Evolutionary conservation across 2,888 invertebrate species (phyloP).

Genomic region (Apodemia hepburni): DNA sequence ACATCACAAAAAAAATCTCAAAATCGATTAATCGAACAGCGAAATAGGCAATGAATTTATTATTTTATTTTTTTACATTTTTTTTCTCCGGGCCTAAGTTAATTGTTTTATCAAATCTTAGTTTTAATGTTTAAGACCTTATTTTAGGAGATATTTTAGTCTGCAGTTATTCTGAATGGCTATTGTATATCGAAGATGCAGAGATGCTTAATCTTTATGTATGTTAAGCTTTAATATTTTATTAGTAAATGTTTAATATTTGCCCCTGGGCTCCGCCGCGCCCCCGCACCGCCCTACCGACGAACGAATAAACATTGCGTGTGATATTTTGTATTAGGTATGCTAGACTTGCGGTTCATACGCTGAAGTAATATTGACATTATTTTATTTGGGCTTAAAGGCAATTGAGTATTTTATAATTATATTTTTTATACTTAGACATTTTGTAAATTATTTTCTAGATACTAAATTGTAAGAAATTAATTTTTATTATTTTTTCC

Average conservation of each 20-base stretch:
- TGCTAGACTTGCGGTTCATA: slow-evolving; percentile 65
- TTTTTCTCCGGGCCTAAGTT: slow-evolving; percentile 71
- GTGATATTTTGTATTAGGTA: slow-evolving; percentile 73
- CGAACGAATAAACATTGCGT: slow-evolving; percentile 56
- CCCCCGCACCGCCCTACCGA: slow-evolving; percentile 36
- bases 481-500: slow-evolving; percentile 23
- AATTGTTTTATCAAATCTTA: slow-evolving; percentile 61
- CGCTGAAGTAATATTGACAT: slow-evolving; percentile 54
- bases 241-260: slow-evolving; percentile 78
- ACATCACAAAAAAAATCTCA: slow-evolving; percentile 8
- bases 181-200: slow-evolving; percentile 79
- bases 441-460: slow-evolving; percentile 73
- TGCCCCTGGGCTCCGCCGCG: slow-evolving; percentile 54
- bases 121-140: slow-evolving; percentile 76
- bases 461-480: slow-evolving; percentile 44
- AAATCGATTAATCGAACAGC: slow-evolving; percentile 45
- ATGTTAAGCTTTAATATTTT: slow-evolving; percentile 81
- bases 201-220: slow-evolving; percentile 80
- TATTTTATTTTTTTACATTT: slow-evolving; percentile 37
- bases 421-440: slow-evolving; percentile 74
- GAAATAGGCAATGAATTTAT: slow-evolving; percentile 65
- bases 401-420: slow-evolving; percentile 51
- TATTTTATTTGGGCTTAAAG: slow-evolving; percentile 49
- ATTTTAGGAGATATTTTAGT: slow-evolving; percentile 78
- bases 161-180: slow-evolving; percentile 80